Evolutionary conservation across 2,888 invertebrate genomes (phyloP), one percentile per base, ranked within the genome.

Genomic region (Temnothorax unifasciatus): DNA sequence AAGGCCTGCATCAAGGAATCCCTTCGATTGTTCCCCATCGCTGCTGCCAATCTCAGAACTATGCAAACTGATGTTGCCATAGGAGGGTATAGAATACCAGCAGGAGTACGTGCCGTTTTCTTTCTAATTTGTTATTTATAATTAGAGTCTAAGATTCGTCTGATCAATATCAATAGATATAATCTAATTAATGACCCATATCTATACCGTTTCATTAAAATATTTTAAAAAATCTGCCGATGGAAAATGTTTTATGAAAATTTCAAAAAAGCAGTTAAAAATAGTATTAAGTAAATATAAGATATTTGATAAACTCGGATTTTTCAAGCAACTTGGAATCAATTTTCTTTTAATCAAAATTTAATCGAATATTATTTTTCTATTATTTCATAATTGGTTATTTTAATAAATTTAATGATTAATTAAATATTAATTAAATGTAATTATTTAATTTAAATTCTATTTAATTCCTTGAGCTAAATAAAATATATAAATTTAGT

Each of bases 1-100:
- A 96, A 96, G 85, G 97, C 97, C 0, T 97, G 97, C 89, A 96
- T 97, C 57, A 97, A 97, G 92, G 97, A 98, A 93, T 95, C 96
- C 0, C 93, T 97, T 83, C 95, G 97, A 90, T 87, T 96, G n/a
- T 95, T 96, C 90, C 96, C 97, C 0, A 96, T 97, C 1, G 96
- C 96, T 0, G 93, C 96, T 18, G 97, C 96, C 0, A 96, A 96
- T 86, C 90, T 96, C 13, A 95, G 97, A 83, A 94, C 94, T 79
- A 95, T 96, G 69, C 93, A 94, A 0, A 95, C 95, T 54, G 96
- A 97, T 84, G 95, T 96, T 6, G 95, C 96, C 15, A 91, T 97
- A 0, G 95, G 96, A n/a, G 97, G 96, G 11, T 97, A 97, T 91
- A 93, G 93, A 83, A 95, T 97, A 91, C 97, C 97, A 0, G 95